phyloP scores from a whole-genome alignment of 2,888 invertebrate species.

The Erebia epiphron region DNA sequence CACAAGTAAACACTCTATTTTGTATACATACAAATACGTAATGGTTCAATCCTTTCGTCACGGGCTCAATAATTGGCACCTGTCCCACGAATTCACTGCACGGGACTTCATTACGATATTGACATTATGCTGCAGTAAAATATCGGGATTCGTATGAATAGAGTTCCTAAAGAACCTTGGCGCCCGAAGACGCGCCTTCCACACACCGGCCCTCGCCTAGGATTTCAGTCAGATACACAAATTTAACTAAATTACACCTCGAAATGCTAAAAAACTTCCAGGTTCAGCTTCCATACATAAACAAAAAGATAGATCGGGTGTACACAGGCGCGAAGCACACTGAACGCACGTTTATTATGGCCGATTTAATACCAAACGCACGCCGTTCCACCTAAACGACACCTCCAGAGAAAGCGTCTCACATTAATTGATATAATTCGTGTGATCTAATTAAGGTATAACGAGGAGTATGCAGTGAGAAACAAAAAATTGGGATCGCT shows the following conservation, averaged over 20 bases:
- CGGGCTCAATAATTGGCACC: constrained; percentile 77
- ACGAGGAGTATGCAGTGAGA: constrained; percentile 79
- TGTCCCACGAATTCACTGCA: constrained; percentile 77
- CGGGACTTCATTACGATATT: constrained; percentile 79
- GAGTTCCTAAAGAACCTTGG: constrained; percentile 75
- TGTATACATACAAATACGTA: constrained; percentile 76
- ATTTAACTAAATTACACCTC: constrained; percentile 64
- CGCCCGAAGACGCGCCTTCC: constrained; percentile 60
- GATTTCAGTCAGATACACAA: constrained; percentile 62
- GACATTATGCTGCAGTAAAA: constrained; percentile 78
- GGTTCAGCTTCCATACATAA: constrained; percentile 81
- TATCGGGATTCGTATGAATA: constrained; percentile 80
- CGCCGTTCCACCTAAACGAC: constrained; percentile 57
- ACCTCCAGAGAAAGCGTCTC: constrained; percentile 70
- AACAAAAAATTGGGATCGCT: constrained; percentile 84
- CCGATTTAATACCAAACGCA: constrained; percentile 71
- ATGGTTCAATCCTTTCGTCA: constrained; percentile 66
- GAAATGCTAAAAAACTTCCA: constrained; percentile 77
- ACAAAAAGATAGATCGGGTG: constrained; percentile 82
- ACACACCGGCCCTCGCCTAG: constrained; percentile 51
- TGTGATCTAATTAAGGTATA: constrained; percentile 80
- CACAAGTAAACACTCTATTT: constrained; percentile 56
- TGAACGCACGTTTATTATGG: constrained; percentile 79
- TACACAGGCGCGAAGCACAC: constrained; percentile 77
- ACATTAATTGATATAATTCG: constrained; percentile 78